phyloP scores from a whole-genome alignment of 2,888 invertebrate species.

The Drosophila mayaguana region DNA sequence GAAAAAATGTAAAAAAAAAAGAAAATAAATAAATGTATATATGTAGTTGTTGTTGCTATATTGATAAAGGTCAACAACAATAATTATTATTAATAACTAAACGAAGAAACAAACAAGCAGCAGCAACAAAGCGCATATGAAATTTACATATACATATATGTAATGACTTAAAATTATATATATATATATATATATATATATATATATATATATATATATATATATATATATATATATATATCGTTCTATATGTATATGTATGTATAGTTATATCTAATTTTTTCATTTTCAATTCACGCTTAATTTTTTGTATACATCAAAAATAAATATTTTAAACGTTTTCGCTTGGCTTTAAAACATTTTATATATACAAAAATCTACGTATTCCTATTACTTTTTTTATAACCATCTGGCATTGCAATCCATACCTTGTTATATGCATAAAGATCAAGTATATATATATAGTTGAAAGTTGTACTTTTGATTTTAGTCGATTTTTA shows the following conservation, averaged over 20 bases:
- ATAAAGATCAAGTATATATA: constrained; percentile 17
- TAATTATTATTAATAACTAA: constrained; percentile 23
- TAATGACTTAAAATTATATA: constrained; percentile 15
- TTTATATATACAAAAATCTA: not conserved
- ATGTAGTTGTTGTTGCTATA: constrained; percentile 68
- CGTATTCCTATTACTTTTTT: constrained; percentile 20
- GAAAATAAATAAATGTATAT: constrained; percentile 77
- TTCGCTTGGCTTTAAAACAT: constrained; percentile 19
- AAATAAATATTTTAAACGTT: constrained; percentile 40
- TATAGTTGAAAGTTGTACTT: constrained; percentile 28
- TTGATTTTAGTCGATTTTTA: constrained; percentile 51
- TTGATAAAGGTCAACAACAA: constrained; percentile 29
- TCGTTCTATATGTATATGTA: constrained; percentile 20
- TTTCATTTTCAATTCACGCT: constrained; percentile 27
- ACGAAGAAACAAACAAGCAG: constrained; percentile 39
- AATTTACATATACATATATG: constrained; percentile 22
- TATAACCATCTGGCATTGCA: constrained; percentile 31
- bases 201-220: constrained; percentile 20
- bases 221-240: constrained; percentile 15
- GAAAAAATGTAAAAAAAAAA: constrained; percentile 20
- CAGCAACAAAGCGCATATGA: constrained; percentile 51
- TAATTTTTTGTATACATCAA: constrained; percentile 11
- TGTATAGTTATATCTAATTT: constrained; percentile 23
- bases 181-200: constrained; percentile 22
- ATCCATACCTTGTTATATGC: constrained; percentile 44